phyloP scores from a whole-genome alignment of 2,888 invertebrate species.

The Caprella mutica region DNA sequence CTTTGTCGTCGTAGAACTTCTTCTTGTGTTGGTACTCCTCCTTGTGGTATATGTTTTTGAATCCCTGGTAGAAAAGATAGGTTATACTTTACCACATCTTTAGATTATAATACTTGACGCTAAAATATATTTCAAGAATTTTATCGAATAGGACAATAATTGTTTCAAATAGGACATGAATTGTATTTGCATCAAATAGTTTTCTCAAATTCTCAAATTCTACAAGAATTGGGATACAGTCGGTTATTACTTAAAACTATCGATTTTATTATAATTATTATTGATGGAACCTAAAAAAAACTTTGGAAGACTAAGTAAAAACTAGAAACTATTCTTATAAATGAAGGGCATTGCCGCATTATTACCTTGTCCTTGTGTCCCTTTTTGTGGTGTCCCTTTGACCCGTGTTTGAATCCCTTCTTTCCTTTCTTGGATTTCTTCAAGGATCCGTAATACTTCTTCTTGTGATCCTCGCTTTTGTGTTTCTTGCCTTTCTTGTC shows the following conservation, averaged over 20 bases:
- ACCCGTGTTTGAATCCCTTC: constrained; percentile 33
- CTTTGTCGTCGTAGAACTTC: constrained; percentile 66
- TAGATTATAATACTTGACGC: neutral
- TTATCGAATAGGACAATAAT: neutral
- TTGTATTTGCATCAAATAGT: too few relatives aligned
- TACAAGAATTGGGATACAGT: too few relatives aligned
- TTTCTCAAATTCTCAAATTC: too few relatives aligned
- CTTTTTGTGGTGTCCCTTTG: constrained; percentile 61
- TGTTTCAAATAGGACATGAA: too few relatives aligned
- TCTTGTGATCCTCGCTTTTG: constrained; percentile 25
- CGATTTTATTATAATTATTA: too few relatives aligned
- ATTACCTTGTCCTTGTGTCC: constrained; percentile 59
- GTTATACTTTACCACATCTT: neutral
- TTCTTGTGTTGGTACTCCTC: constrained; percentile 67
- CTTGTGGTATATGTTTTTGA: constrained; percentile 71
- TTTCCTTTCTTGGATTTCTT: constrained; percentile 31
- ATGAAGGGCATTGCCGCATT: neutral
- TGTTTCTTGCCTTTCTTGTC: constrained; percentile 20
- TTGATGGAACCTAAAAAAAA: too few relatives aligned
- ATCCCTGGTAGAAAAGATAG: constrained; percentile 56
- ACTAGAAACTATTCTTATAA: neutral
- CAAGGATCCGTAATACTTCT: constrained; percentile 22
- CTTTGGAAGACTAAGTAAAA: too few relatives aligned
- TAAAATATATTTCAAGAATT: neutral
- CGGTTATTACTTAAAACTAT: too few relatives aligned